Percentiles rank a stretch among this genome's conserved stretches.
Evolutionary conservation across 2,797 vertebrate genomes (phyloP).

Genomic region (Alfaro cultratus): DNA sequence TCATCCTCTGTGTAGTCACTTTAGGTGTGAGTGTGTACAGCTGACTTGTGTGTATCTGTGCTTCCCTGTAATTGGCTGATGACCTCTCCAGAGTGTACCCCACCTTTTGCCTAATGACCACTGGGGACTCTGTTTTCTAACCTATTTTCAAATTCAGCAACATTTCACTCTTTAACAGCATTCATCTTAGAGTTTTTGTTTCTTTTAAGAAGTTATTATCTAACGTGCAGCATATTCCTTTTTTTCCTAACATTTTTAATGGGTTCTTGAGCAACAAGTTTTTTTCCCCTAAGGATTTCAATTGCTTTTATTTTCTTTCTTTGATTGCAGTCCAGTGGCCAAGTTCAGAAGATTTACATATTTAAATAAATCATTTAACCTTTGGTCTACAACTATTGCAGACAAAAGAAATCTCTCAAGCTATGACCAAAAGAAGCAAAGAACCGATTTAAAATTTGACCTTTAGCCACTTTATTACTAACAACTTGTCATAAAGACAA

Average conservation of each 20-base stretch:
- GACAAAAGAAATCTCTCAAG: background rate
- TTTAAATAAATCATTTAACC: background rate
- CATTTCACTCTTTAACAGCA: background rate
- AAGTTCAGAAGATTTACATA: background rate
- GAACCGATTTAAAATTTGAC: background rate
- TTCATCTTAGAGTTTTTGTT: background rate
- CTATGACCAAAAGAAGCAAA: background rate
- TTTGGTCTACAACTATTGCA: background rate
- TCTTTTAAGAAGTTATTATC: background rate
- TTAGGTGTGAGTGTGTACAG: background rate
- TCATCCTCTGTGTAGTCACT: background rate
- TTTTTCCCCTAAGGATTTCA: background rate
- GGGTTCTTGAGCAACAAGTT: background rate
- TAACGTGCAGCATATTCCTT: background rate
- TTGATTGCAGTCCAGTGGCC: background rate
- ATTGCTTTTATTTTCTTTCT: background rate
- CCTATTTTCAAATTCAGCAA: background rate
- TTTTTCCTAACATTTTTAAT: background rate
- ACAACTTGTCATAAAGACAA: background rate
- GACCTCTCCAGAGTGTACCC: background rate
- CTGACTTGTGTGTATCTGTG: background rate
- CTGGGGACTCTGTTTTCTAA: background rate
- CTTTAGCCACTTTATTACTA: background rate
- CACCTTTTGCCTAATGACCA: background rate
- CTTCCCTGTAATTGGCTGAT: background rate